Percentiles rank a stretch among this genome's conserved stretches.
These are phyloP conservation scores for Mechanitis messenoides DNA, from an alignment of 2,888 invertebrate genomes.

Conservation along the genomic window DNA sequence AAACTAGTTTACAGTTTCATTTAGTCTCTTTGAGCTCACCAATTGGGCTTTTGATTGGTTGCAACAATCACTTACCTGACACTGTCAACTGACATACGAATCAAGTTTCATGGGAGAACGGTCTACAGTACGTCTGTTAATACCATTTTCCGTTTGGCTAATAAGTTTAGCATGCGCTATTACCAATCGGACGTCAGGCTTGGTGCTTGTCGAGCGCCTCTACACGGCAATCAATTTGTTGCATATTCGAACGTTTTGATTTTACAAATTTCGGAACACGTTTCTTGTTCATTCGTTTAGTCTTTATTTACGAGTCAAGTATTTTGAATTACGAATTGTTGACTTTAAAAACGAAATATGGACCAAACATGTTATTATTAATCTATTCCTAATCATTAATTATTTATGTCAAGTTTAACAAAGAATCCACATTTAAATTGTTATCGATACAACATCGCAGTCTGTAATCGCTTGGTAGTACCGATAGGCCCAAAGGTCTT, in stretches of 20 bases:
- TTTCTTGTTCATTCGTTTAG: background rate
- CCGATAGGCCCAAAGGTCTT: constrained; percentile 40
- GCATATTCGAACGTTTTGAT: constrained; percentile 70
- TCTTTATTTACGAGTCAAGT: background rate
- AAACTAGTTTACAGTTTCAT: constrained; percentile 52
- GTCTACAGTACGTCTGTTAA: constrained; percentile 62
- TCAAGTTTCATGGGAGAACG: constrained; percentile 60
- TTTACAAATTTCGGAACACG: constrained; percentile 56
- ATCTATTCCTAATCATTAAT: background rate
- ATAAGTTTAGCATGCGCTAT: constrained; percentile 76
- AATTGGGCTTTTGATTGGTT: constrained; percentile 69
- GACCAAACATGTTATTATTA: background rate
- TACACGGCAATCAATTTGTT: constrained; percentile 71
- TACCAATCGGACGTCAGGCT: constrained; percentile 70
- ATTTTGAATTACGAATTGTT: background rate
- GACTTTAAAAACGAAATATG: background rate
- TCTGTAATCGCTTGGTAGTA: constrained; percentile 60
- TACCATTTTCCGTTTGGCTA: constrained; percentile 74
- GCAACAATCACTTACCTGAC: constrained; percentile 69
- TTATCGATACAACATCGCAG: constrained; percentile 68
- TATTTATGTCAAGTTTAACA: background rate
- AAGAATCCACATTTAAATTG: constrained; percentile 46
- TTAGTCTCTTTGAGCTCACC: constrained; percentile 45
- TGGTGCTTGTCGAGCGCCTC: constrained; percentile 56
- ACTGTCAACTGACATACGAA: constrained; percentile 68